A percentile compares a stretch with the other conserved stretches of the same genome.
phyloP scores from a whole-genome alignment of 2,113 vertebrate species.

The Nyctibius bracteatus region DNA sequence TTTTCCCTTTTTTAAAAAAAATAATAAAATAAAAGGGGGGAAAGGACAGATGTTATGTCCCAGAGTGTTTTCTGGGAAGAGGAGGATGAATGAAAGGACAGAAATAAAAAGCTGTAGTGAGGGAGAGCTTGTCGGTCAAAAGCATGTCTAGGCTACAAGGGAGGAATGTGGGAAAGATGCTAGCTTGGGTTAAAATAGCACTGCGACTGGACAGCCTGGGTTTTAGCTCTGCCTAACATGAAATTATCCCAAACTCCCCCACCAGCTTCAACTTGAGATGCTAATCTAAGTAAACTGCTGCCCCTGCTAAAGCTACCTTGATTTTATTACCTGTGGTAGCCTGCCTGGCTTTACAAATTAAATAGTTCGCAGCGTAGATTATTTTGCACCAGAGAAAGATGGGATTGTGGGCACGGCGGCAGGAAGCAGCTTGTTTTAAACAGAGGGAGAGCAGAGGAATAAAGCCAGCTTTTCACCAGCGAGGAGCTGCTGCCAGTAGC shows the following conservation, averaged over 20 bases:
- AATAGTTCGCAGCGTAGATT: neutral
- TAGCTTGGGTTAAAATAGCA: conserved; percentile 35
- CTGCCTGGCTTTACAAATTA: neutral
- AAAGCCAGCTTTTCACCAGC: neutral
- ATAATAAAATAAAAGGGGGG: neutral
- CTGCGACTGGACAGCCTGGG: neutral
- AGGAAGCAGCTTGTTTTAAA: neutral
- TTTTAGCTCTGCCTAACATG: neutral
- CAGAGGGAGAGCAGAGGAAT: neutral
- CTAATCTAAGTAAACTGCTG: neutral
- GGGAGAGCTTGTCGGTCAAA: neutral
- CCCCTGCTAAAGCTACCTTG: neutral
- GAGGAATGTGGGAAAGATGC: conserved; percentile 53
- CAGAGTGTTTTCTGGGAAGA: conserved; percentile 12
- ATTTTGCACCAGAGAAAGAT: neutral
- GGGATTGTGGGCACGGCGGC: fast-evolving
- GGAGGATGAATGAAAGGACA: neutral
- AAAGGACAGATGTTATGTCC: neutral
- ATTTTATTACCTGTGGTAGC: neutral
- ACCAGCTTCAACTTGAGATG: neutral
- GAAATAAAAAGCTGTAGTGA: neutral
- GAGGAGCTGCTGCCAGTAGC: neutral
- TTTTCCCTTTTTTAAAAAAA: neutral
- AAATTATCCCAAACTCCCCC: conserved; percentile 18
- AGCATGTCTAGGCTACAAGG: neutral